Base-by-base conservation (phyloP, 2,113 vertebrate species). In the Agelaius tricolor region DNA sequence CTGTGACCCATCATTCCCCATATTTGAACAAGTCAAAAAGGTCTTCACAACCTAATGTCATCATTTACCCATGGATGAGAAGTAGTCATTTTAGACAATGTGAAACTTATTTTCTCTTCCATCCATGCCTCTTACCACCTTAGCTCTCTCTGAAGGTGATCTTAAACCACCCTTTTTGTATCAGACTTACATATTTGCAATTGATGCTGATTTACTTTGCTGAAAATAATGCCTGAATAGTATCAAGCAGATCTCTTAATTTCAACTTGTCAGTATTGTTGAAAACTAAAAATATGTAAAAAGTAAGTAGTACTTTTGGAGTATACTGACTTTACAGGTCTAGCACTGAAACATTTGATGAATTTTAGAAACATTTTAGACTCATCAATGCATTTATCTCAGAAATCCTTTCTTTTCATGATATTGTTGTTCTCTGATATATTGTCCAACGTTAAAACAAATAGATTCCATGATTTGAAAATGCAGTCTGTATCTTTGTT, bases 231-330 rank as follows among this genome's bases (percentile, higher is more conserved):
- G 9, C 10, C 23, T 69, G 47, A 77, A 30, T 15, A 83, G 15
- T 43, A 15, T 69, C n/a, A 82, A 63, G 2, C 8, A 76, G 15
- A 62, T 49, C 14, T 76, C 37, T 83, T 23, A 89, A 9, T 30
- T 84, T 13, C 27, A 30, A 35, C 4, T 35, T 63, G 27, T 28
- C 28, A 61, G 2, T 37, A 58, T 54, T 59, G 18, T 4, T 76
- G n/a, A 84, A 93, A 95, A 46, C 12, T 37, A 90, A 77, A 86
- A 81, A 52, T 94, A 59, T 11, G 10, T 19, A 55, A 79, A 87
- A 61, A 94, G 4, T 11, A 62, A 66, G 12, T 10, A 54, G 3
- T 6, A 19, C 17, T 92, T 89, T 55, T 78, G 15, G 20, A 90
- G 46, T 37, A 19, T 27, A 47, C 33, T 65, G 27, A 57, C 84